A percentile compares a stretch with the other conserved stretches of the same genome.
Conservation (phyloP, 2,888 invertebrate species). For the Cabera pusaria region DNA sequence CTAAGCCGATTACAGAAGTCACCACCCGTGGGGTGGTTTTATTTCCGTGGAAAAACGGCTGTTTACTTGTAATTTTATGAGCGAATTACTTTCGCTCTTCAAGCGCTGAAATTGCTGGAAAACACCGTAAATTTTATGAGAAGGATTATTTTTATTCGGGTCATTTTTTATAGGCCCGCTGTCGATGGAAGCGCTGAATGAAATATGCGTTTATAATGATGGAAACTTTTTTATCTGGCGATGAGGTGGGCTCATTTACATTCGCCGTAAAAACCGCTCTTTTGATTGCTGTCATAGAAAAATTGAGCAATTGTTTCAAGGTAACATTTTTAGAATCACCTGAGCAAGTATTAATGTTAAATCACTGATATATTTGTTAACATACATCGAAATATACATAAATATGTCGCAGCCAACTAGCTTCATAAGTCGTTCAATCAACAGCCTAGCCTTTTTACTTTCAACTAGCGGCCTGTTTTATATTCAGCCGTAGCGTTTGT, state of each 20-base stretch:
- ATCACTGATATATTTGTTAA: too few relatives aligned
- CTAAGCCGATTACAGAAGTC: constrained; percentile 81
- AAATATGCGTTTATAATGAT: constrained; percentile 25
- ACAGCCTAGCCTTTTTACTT: too few relatives aligned
- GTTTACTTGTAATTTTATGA: constrained; percentile 81
- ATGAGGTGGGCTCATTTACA: constrained; percentile 14
- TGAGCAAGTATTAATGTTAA: too few relatives aligned
- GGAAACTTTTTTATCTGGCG: constrained; percentile 8
- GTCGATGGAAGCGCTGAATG: constrained; percentile 24
- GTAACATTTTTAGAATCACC: too few relatives aligned
- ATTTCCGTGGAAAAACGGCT: constrained; percentile 78
- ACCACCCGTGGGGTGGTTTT: constrained; percentile 65
- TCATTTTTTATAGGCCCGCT: constrained; percentile 55
- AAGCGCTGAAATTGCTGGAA: constrained; percentile 72
- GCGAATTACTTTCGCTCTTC: constrained; percentile 78
- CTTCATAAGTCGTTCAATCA: too few relatives aligned
- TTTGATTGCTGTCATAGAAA: too few relatives aligned
- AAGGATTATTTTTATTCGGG: constrained; percentile 70
- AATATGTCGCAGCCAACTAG: too few relatives aligned
- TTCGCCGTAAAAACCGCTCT: too few relatives aligned
- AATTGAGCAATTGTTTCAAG: too few relatives aligned
- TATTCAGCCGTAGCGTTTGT: too few relatives aligned
- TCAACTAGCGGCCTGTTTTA: too few relatives aligned
- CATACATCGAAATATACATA: too few relatives aligned
- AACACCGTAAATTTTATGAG: constrained; percentile 71